Base-by-base conservation (phyloP, 30 jellyfish, hydroid and myxozoan species). In the Hydra vulgaris region DNA sequence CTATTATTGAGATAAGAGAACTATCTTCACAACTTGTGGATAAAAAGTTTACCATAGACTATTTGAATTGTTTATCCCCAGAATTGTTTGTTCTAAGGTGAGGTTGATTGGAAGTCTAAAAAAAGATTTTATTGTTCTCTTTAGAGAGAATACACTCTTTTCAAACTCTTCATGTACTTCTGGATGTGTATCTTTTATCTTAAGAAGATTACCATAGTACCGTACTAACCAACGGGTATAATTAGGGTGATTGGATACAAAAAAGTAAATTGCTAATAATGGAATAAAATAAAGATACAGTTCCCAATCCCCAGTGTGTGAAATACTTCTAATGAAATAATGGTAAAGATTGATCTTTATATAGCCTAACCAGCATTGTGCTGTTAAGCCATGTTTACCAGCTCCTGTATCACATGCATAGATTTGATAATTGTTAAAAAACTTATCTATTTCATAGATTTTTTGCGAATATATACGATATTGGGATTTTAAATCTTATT, bases 251-350 rank as follows among this genome's bases (percentile, higher is more conserved):
- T 56, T 17, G n/a, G n/a, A 56, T n/a, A 56, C 17, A 56, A 56
- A 56, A 56, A 56, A 56, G n/a, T 56, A 56, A n/a, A 15, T 56
- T 56, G 71, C n/a, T 56, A 56, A 56, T n/a, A 56, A 56, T 56
- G 17, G 71, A 56, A 56, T 15, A 56, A 17, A 56, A 56, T 56
- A n/a, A 17, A 56, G 17, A n/a, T 56, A 56, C 71, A 17, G n/a
- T 56, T 56, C 71, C 71, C 17, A 56, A 56, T 56, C n/a, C 71
- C 71, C 71, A 56, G 71, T 56, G 71, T n/a, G 71, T n/a, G n/a
- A n/a, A 56, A 56, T 56, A 56, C 71, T 56, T 56, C 71, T 56
- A n/a, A 56, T 56, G 71, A 56, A 56, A 56, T 17, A 56, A n/a
- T 56, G 71, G 18, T 56, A 56, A 56, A 56, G 71, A 15, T 56